Conservation (phyloP, 2,797 vertebrate genomes). For the Echeneis naucrates region DNA sequence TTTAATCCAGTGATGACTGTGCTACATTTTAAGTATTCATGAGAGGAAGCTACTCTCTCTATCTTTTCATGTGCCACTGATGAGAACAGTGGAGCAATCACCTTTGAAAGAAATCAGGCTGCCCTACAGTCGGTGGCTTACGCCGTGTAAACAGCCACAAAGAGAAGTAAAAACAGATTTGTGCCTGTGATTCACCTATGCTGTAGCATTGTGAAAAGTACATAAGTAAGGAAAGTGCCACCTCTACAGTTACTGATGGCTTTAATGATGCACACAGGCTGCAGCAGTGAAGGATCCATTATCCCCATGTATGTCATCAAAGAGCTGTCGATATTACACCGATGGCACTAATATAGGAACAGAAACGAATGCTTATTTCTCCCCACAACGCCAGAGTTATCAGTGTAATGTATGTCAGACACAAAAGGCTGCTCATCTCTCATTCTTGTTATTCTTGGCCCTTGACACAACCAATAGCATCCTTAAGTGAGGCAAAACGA, state of each 20-base stretch:
- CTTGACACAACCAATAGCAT: constrained; percentile 1
- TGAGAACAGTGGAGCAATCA: constrained; percentile 40
- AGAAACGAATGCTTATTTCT: neutral
- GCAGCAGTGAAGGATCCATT: constrained; percentile 57
- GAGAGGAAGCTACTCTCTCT: constrained; percentile 3
- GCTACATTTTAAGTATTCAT: neutral
- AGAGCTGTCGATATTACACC: constrained; percentile 16
- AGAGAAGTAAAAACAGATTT: constrained; percentile 48
- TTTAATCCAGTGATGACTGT: constrained; percentile 17
- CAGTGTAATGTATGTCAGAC: neutral
- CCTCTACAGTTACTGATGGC: constrained; percentile 46
- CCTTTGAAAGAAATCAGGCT: constrained; percentile 41
- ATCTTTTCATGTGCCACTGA: constrained; percentile 23
- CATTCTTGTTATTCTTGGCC: constrained; percentile 13
- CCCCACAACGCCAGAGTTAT: constrained; percentile 1
- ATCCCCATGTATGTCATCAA: constrained; percentile 33
- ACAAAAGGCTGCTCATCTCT: neutral
- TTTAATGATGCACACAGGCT: constrained; percentile 65
- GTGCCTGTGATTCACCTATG: constrained; percentile 52
- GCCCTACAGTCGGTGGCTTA: constrained; percentile 30
- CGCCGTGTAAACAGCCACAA: constrained; percentile 42
- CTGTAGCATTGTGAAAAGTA: constrained; percentile 43
- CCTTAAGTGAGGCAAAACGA: constrained; percentile 1
- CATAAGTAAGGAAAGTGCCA: constrained; percentile 48
- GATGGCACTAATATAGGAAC: constrained; percentile 4